Percentiles rank a stretch among this genome's conserved stretches.
Conservation (phyloP, 53 echinoderm and acorn worm species). For the Zoroaster sp. region DNA sequence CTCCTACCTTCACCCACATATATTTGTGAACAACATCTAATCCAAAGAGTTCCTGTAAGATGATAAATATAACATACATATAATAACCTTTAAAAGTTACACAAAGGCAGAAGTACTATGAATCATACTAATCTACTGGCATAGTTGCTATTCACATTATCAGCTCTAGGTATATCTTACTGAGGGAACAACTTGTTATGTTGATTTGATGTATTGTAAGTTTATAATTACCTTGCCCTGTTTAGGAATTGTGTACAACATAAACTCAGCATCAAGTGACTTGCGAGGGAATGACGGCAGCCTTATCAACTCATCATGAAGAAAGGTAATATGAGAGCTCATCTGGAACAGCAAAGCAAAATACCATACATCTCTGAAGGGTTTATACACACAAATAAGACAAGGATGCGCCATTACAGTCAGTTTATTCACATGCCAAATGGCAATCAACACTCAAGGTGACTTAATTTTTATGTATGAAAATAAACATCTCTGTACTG, state of each 20-base stretch:
- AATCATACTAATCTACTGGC: too few relatives aligned
- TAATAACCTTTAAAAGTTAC: not conserved
- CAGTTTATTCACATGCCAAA: too few relatives aligned
- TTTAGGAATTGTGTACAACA: slow-evolving; percentile 83
- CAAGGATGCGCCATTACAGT: not conserved
- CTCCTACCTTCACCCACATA: slow-evolving; percentile 94
- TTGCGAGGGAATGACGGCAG: slow-evolving; percentile 97
- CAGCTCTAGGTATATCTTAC: too few relatives aligned
- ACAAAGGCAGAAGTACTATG: too few relatives aligned
- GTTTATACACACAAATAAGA: not conserved
- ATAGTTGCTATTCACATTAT: too few relatives aligned
- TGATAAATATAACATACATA: not conserved
- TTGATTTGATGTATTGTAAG: too few relatives aligned
- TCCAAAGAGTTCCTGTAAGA: slow-evolving; percentile 80
- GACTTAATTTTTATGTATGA: too few relatives aligned
- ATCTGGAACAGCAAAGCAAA: slow-evolving; percentile 53
- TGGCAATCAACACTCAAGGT: too few relatives aligned
- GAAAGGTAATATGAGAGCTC: slow-evolving; percentile 86
- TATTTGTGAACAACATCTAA: slow-evolving; percentile 92
- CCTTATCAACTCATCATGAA: slow-evolving; percentile 96
- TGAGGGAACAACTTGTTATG: too few relatives aligned
- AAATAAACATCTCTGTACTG: too few relatives aligned
- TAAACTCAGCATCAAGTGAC: slow-evolving; percentile 95
- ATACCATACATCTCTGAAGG: not conserved
- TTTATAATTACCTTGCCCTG: slow-evolving; percentile 90